phyloP scores from a whole-genome alignment of 2,113 vertebrate species.

The Callaeas wilsoni region DNA sequence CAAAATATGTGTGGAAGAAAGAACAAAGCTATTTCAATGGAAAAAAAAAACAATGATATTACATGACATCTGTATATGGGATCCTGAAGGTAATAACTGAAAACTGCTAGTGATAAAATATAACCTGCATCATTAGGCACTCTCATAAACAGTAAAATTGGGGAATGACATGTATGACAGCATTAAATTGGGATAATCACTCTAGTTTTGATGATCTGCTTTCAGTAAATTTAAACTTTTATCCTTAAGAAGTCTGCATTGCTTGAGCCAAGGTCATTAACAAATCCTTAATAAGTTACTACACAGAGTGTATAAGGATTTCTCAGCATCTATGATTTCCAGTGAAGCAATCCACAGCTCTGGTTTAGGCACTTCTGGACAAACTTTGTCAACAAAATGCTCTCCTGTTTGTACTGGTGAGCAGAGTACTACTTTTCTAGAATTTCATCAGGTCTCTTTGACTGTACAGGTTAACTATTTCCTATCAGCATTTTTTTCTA shows the following conservation, averaged over 20 bases:
- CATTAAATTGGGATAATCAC: neutral
- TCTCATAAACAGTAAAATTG: neutral
- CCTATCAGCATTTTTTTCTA: neutral
- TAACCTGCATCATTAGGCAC: neutral
- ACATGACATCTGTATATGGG: neutral
- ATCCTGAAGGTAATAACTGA: neutral
- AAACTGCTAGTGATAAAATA: neutral
- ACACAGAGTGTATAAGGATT: neutral
- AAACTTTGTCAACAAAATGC: neutral
- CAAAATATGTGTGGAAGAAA: neutral
- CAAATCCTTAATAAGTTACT: neutral
- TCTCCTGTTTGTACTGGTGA: neutral
- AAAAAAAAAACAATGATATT: neutral
- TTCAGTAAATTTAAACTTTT: neutral
- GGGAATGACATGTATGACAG: neutral
- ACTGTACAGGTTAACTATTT: neutral
- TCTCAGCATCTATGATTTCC: neutral
- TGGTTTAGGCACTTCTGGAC: neutral
- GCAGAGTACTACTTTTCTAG: neutral
- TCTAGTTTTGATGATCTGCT: neutral
- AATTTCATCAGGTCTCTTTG: neutral
- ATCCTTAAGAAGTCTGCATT: neutral
- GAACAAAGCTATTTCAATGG: neutral
- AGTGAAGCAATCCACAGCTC: neutral
- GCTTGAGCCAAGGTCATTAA: neutral